Conservation (phyloP, 2,113 vertebrate species). For the Poicephalus meyeri region DNA sequence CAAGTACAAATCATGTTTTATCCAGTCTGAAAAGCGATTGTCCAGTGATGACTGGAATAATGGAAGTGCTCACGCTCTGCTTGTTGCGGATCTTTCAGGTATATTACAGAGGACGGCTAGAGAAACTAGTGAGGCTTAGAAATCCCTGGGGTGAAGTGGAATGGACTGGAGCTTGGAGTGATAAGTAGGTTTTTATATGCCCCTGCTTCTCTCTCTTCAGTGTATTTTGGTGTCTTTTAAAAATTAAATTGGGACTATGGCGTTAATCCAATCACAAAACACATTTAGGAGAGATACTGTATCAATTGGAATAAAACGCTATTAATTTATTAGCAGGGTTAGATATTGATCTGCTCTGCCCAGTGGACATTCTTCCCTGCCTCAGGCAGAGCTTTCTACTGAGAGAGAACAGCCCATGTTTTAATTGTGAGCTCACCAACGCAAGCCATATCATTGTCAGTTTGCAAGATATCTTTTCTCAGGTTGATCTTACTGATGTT, state of each 20-base stretch:
- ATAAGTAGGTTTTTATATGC: constrained; percentile 74
- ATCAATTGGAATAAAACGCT: constrained; percentile 23
- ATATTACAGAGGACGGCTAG: constrained; percentile 43
- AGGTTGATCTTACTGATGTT: neutral
- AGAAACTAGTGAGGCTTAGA: constrained; percentile 78
- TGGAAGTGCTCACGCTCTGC: neutral
- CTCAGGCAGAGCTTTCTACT: neutral
- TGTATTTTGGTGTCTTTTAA: neutral
- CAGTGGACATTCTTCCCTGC: neutral
- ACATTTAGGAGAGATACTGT: neutral
- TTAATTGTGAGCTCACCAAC: neutral
- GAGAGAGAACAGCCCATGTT: neutral
- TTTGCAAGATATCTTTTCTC: neutral
- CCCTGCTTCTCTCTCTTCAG: neutral
- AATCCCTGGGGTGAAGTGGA: constrained; percentile 91
- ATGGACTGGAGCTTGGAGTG: constrained; percentile 90
- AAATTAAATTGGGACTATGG: neutral
- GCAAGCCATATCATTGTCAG: neutral
- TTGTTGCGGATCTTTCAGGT: constrained; percentile 72
- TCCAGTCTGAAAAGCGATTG: neutral
- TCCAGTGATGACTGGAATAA: neutral
- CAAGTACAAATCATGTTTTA: neutral
- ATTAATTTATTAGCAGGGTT: constrained; percentile 8
- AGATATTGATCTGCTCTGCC: neutral
- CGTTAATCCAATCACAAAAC: neutral